phyloP scores from a whole-genome alignment of 2,797 vertebrate species.

The Catamblyrhynchus diadema region DNA sequence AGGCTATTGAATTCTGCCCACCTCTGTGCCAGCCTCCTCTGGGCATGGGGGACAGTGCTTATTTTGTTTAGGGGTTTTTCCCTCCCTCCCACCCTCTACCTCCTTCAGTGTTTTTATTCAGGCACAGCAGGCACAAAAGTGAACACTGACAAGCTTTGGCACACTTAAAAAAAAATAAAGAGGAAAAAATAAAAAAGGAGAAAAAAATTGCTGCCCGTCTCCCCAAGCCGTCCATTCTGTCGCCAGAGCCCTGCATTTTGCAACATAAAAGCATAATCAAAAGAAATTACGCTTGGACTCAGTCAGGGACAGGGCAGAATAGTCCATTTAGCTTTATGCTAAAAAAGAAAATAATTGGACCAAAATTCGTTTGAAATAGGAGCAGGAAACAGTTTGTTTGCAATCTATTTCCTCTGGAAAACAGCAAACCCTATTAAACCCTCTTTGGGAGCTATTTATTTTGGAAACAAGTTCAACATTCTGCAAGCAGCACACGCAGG shows the following conservation, averaged over 20 bases:
- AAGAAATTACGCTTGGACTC: constrained; percentile 78
- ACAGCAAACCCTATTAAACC: constrained; percentile 72
- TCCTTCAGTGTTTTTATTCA: constrained; percentile 71
- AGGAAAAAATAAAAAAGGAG: background rate
- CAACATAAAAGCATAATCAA: constrained; percentile 81
- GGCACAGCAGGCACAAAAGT: constrained; percentile 67
- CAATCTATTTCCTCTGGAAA: constrained; percentile 78
- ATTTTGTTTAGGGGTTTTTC: constrained; percentile 54
- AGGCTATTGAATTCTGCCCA: constrained; percentile 7
- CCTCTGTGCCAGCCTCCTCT: constrained; percentile 44
- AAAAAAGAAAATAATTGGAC: constrained; percentile 82
- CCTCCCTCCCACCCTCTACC: background rate
- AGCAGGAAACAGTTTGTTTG: constrained; percentile 80
- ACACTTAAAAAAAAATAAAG: constrained; percentile 47
- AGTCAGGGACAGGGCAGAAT: constrained; percentile 76
- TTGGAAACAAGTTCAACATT: constrained; percentile 74
- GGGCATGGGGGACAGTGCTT: constrained; percentile 50
- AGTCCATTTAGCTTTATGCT: constrained; percentile 82
- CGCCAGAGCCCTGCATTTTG: constrained; percentile 68
- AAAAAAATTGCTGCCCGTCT: constrained; percentile 74
- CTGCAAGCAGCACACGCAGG: constrained; percentile 19
- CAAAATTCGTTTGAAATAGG: constrained; percentile 79
- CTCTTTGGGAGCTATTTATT: constrained; percentile 78
- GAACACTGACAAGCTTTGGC: constrained; percentile 71
- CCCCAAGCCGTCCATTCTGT: constrained; percentile 76